Base-by-base conservation (phyloP, 2,113 vertebrate species). In the Lepidothrix coronata region DNA sequence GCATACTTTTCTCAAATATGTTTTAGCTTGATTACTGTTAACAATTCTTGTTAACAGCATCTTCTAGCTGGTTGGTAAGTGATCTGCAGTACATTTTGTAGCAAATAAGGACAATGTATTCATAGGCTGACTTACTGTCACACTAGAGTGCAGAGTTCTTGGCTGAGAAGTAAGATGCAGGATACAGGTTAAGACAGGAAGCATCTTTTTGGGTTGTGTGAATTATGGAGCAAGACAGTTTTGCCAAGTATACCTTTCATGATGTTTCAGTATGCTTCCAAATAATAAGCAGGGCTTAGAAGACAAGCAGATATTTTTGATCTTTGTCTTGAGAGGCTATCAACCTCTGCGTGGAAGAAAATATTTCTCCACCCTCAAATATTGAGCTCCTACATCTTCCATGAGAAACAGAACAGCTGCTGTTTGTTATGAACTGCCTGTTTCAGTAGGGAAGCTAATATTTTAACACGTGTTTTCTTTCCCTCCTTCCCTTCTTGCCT, bases 361-460 rank as follows among this genome's bases (percentile, higher is more conserved):
- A 41, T 37, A 79, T 49, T 91, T 89, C 89, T 91, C 80, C 21
- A 19, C 67, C 70, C 48, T 73, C 83, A 84, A 68, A 91, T 80
- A 84, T 18, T 70, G 31, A 88, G 83, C 72, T 95, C 33, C 84
- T 84, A 72, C 82, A 81, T 88, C 66, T 95, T 95, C 74, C 61
- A 85, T 43, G 44, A 63, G 19, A 80, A 94, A 91, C 27, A 85
- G 79, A 96, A 85, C 89, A 94, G 85, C 88, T 96, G 95, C 67
- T 95, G 88, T 96, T 97, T 96, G 91, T 93, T 92, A 79, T 68
- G 88, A 85, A 78, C 76, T 75, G 92, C 65, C 81, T 86, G 59
- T 90, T 96, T 95, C 92, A 86, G 84, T 28, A 89, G 37, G 55
- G 75, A 96, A 48, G 74, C 86, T 95, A 93, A 70, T 95, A 55